A percentile compares a stretch with the other conserved stretches of the same genome.
Conservation (phyloP, 2,113 vertebrate species). For the Abramis brama region DNA sequence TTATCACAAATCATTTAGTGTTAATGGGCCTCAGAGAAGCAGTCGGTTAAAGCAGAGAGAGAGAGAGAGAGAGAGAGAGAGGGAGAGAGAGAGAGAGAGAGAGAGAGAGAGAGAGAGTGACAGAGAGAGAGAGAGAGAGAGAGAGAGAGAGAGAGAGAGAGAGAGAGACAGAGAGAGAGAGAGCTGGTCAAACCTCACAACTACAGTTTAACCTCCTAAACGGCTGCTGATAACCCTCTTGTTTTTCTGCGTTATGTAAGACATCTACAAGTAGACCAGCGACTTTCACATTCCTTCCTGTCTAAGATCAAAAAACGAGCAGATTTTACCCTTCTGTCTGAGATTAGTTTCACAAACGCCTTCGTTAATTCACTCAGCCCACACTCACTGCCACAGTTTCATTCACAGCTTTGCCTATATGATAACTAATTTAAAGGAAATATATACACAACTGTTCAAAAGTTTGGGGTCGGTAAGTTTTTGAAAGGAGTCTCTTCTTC, state of each 20-base stretch:
- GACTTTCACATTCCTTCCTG: slow-evolving; percentile 61
- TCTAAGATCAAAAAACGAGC: slow-evolving; percentile 24
- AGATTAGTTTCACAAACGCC: neutral
- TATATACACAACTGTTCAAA: too few relatives aligned
- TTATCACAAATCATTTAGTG: neutral
- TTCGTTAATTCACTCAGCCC: neutral
- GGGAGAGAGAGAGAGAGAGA: too few relatives aligned
- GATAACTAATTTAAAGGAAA: neutral
- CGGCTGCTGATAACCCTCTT: slow-evolving; percentile 49
- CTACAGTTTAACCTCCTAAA: slow-evolving; percentile 53
- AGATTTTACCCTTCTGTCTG: slow-evolving; percentile 18
- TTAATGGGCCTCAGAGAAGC: slow-evolving; percentile 25
- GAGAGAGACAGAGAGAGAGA: neutral
- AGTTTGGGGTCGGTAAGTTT: too few relatives aligned
- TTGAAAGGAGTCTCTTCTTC: too few relatives aligned
- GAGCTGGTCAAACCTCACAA: slow-evolving; percentile 47
- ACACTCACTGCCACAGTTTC: neutral
- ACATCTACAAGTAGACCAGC: slow-evolving; percentile 26
- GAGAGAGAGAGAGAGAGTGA: too few relatives aligned
- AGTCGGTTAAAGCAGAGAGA: neutral
- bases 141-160: too few relatives aligned
- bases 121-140: too few relatives aligned
- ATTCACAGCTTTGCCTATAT: neutral
- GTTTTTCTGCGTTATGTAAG: slow-evolving; percentile 58
- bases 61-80: too few relatives aligned